Evolutionary conservation across 2,888 invertebrate genomes (phyloP), one percentile per base, ranked within the genome.

Genomic region (Cephus pulcher): DNA sequence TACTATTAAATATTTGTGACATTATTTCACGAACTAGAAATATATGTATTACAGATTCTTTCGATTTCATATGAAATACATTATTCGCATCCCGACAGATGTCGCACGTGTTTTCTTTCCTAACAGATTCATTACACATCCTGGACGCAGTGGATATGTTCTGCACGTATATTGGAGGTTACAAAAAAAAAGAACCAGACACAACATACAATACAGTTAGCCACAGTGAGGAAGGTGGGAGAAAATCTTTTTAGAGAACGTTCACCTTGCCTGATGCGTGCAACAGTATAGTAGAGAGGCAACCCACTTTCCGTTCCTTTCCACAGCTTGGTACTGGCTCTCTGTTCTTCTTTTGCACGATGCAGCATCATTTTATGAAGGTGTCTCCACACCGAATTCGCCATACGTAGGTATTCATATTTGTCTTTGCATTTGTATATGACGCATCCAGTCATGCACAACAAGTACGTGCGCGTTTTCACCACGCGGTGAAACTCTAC

Each of bases 241-340:
- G 90, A 90, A 90, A 90, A 90, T 89, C 87, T 85, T 88, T 89
- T 88, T 83, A 88, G 88, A 88, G 89, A 89, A 87, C 90, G 80
- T 90, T 90, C 88, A 89, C 90, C 88, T 87, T 82, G 79, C 80
- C 83, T 84, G 86, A 23, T 32, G 37, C 86, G 86, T 86, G 86
- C 87, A 87, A 86, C 85, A 40, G 40, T 40, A 40, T 23, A 40
- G 40, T 40, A 40, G 6, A 40, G 15, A 82, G 80, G 85, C 88
- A 90, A 89, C 90, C 90, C 88, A 90, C 89, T 90, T 90, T 89
- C 87, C 82, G 85, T 82, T 76, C 81, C 81, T 82, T 85, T 85
- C 82, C 81, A 84, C 83, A 81, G 81, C 75, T 74, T 75, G 76
- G 78, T 75, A 79, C 77, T 80, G 74, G 35, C 70, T 73, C 73